Evolutionary conservation across 2,113 vertebrate species (phyloP).

Genomic region (Xyrauchen texanus): DNA sequence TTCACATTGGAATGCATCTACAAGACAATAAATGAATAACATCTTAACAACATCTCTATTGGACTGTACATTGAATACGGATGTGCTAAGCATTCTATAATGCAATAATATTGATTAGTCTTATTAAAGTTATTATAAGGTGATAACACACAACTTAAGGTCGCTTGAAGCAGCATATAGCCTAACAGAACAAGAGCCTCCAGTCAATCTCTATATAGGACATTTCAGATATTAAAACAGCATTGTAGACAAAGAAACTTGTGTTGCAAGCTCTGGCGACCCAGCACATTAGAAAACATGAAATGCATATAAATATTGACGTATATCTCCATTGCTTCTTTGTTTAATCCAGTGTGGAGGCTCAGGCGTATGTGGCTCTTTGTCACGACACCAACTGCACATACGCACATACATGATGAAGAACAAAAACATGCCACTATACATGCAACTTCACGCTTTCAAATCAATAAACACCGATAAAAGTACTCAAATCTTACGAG

Average conservation of each 20-base stretch:
- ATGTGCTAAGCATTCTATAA: too few species aligned
- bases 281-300: not conserved
- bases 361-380: constrained; percentile 52
- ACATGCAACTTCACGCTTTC: constrained; percentile 18
- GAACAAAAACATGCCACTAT: constrained; percentile 18
- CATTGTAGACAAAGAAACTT: constrained; percentile 1
- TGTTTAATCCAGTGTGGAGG: constrained; percentile 52
- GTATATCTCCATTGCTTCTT: constrained; percentile 40
- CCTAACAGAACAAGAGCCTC: too few species aligned
- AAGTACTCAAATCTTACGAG: not conserved
- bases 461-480: not conserved
- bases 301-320: constrained; percentile 25
- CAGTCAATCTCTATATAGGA: too few species aligned
- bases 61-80: too few species aligned
- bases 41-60: too few species aligned
- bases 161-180: too few species aligned
- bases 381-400: constrained; percentile 43
- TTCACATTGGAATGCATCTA: too few species aligned
- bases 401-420: constrained; percentile 37
- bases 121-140: too few species aligned
- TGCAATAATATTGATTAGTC: too few species aligned
- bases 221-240: too few species aligned
- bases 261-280: not conserved
- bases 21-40: too few species aligned
- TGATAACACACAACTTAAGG: too few species aligned